Conservation (phyloP, 2,797 vertebrate genomes). For the Sebastes cheni region DNA sequence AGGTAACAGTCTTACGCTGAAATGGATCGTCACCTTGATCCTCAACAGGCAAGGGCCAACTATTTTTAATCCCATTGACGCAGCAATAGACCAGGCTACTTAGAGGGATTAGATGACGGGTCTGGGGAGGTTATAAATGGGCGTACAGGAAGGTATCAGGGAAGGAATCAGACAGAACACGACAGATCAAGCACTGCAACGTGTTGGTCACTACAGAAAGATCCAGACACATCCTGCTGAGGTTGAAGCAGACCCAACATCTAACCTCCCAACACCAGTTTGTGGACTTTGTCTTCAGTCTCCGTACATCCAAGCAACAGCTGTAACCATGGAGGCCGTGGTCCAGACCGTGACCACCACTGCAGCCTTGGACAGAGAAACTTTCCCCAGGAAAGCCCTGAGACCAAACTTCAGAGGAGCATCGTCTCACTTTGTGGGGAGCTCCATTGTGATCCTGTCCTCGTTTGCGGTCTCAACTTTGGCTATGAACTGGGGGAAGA, state of each 20-base stretch:
- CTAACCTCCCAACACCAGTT: not conserved
- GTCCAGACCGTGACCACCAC: constrained; percentile 23
- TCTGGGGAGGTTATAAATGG: constrained; percentile 65
- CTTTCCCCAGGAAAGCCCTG: constrained; percentile 51
- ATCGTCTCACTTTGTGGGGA: constrained; percentile 81
- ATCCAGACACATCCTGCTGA: constrained; percentile 18
- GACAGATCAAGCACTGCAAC: not conserved
- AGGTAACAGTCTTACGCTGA: constrained; percentile 27
- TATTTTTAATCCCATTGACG: constrained; percentile 71
- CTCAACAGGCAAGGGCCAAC: not conserved
- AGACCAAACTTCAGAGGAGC: constrained; percentile 65
- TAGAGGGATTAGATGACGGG: constrained; percentile 50
- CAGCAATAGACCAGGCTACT: constrained; percentile 34
- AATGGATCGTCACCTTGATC: constrained; percentile 50
- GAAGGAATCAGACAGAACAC: constrained; percentile 21
- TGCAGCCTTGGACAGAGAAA: constrained; percentile 40
- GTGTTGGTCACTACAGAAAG: not conserved
- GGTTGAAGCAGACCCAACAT: not conserved
- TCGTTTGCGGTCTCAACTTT: constrained; percentile 76
- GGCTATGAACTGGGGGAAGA: constrained; percentile 83
- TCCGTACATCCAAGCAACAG: not conserved
- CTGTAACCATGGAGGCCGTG: constrained; percentile 65
- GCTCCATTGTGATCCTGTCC: constrained; percentile 79
- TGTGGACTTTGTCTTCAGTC: not conserved
- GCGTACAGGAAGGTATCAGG: constrained; percentile 5